Evolutionary conservation across 2,797 vertebrate genomes (phyloP), one percentile per base, ranked within the genome.

Genomic region (Aeoliscus strigatus): DNA sequence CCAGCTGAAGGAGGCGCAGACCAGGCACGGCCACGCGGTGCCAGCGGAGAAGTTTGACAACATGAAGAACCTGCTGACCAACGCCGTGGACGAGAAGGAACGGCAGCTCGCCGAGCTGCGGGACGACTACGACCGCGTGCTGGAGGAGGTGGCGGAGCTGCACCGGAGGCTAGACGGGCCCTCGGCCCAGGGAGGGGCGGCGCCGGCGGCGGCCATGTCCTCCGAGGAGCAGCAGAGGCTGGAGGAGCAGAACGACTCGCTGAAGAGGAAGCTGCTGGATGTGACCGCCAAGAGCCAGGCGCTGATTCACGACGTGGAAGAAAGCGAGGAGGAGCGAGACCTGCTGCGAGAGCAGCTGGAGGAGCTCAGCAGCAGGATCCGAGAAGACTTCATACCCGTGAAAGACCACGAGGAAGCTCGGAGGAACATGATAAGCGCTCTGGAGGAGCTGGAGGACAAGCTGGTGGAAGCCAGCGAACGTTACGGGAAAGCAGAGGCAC

Each of bases 11-110:
- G 90, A 91, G n/a, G 14, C 75, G 0, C 77, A 66, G 5, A 73
- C 56, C 0, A 89, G 86, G 50, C 25, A 91, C 3, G 64, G 66
- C 8, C 70, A 66, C 46, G 72, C 70, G 0, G 82, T 96, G 11
- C 85, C 90, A 0, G 50, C 83, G 0, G 94, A 96, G 73, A 89
- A 83, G 43, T 97, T 94, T 12, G 94, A 99, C 57, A 91, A 84
- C 75, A 90, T 97, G 93, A 96, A 89, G 82, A 91, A 89, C 56
- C 82, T 86, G 7, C 70, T 98, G 29, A 88, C 88, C 2, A 86
- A 78, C 0, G 91, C 93, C 0, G 86, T 92, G 2, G 90, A 82
- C 0, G 94, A 96, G 77, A 98, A 94, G 45, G 90, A 91, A 2
- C 83, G 86, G 14, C 92, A 84, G 60, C 18, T 96, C 0, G 83